Evolutionary conservation across 2,797 vertebrate genomes (phyloP).

Genomic region (Chanos chanos): DNA sequence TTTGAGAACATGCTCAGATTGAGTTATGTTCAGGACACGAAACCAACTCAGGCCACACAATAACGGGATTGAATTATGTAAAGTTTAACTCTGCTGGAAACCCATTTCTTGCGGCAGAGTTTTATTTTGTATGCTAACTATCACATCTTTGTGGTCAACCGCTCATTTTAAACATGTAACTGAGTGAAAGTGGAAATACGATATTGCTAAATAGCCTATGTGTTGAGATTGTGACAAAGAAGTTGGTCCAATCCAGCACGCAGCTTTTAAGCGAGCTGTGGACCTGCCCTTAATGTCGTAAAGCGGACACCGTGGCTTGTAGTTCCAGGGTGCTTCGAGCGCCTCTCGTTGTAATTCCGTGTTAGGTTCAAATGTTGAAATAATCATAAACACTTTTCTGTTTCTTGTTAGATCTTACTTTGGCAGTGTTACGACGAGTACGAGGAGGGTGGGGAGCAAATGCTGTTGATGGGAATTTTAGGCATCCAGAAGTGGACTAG

Average conservation of each 20-base stretch:
- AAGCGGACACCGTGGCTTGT: slow-evolving; percentile 7
- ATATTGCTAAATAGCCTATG: neutral
- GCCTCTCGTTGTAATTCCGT: neutral
- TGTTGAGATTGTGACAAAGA: neutral
- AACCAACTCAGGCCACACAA: slow-evolving; percentile 13
- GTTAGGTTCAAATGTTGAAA: too few relatives aligned
- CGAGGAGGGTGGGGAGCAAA: neutral
- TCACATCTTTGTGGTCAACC: neutral
- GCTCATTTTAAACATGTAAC: neutral
- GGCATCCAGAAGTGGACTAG: too few relatives aligned
- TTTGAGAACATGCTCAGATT: too few relatives aligned
- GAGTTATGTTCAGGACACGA: too few relatives aligned
- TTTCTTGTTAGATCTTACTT: neutral
- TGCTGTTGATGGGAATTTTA: neutral
- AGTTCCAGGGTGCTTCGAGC: neutral
- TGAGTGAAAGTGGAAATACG: neutral
- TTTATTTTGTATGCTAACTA: neutral
- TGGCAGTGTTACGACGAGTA: neutral
- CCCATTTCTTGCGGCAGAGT: neutral
- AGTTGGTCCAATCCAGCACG: neutral
- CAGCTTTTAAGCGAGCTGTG: neutral
- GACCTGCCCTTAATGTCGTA: slow-evolving; percentile 12
- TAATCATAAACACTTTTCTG: neutral
- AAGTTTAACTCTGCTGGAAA: slow-evolving; percentile 2
- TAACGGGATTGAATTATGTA: slow-evolving; percentile 18